These are phyloP conservation scores for Lamellibrachia satsuma DNA, from an alignment of 2,888 invertebrate genomes.

Conservation along the genomic window DNA sequence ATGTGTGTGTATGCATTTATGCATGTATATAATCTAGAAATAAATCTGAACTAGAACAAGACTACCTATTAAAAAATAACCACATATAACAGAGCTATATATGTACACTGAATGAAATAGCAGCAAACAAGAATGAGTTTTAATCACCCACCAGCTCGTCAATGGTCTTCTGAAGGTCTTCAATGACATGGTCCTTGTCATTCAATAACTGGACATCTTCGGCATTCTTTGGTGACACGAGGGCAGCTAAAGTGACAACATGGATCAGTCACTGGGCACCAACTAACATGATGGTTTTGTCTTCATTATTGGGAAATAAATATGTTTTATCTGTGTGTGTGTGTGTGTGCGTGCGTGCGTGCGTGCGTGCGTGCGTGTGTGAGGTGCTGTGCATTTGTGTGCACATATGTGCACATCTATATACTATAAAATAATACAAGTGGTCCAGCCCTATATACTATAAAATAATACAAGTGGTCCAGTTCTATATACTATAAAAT, in stretches of 20 bases:
- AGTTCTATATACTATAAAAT: too few species aligned
- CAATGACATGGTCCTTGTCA: not conserved
- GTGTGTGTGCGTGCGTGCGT: not conserved
- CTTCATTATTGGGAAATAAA: not conserved
- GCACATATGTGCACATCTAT: too few species aligned
- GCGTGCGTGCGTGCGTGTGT: too few species aligned
- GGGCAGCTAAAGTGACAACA: not conserved
- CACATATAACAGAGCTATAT: not conserved
- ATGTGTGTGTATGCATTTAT: too few species aligned
- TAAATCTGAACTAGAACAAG: not conserved
- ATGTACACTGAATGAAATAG: not conserved
- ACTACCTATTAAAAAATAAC: not conserved
- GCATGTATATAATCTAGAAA: too few species aligned
- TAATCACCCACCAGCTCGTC: not conserved
- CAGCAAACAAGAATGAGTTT: not conserved
- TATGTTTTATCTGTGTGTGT: not conserved
- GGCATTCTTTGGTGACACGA: constrained; percentile 23
- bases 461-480: too few species aligned
- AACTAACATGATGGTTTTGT: not conserved
- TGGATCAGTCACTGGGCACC: not conserved
- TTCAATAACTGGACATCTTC: constrained; percentile 13
- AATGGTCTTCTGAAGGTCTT: not conserved
- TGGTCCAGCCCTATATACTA: too few species aligned
- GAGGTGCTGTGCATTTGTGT: too few species aligned
- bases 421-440: too few species aligned